Conservation (phyloP, 2,888 invertebrate species). For the Pimpla rufipes region DNA sequence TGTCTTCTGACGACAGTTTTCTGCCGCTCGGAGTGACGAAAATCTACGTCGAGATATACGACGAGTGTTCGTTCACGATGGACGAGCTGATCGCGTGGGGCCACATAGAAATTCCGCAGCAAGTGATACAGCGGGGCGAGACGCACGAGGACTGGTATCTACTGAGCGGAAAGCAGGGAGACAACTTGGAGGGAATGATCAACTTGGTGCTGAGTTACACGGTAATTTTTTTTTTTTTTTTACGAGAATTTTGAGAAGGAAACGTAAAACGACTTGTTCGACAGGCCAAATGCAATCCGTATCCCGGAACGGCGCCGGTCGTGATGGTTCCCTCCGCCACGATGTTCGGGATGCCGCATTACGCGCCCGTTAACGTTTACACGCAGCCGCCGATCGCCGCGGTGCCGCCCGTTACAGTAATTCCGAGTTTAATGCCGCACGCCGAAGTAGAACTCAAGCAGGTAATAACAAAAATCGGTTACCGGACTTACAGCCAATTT, state of each 20-base stretch:
- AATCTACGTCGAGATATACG: slow-evolving; percentile 97
- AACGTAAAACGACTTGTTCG: slow-evolving; percentile 38
- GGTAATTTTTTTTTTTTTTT: slow-evolving; percentile 85
- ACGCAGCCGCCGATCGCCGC: slow-evolving; percentile 84
- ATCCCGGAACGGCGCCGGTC: slow-evolving; percentile 87
- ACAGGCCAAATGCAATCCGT: slow-evolving; percentile 83
- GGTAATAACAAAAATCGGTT: slow-evolving; percentile 82
- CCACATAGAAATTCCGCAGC: slow-evolving; percentile 94
- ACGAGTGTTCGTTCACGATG: slow-evolving; percentile 98
- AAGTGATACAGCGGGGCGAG: slow-evolving; percentile 91
- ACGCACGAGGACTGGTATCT: slow-evolving; percentile 98
- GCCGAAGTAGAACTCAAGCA: slow-evolving; percentile 89
- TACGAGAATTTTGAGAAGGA: not conserved
- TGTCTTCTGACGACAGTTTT: slow-evolving; percentile 87
- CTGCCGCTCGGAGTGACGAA: slow-evolving; percentile 95
- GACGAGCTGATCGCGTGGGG: slow-evolving; percentile 98
- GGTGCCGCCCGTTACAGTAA: slow-evolving; percentile 77
- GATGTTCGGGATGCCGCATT: slow-evolving; percentile 81
- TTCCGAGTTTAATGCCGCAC: slow-evolving; percentile 84
- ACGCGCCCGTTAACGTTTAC: slow-evolving; percentile 86
- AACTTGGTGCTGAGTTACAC: slow-evolving; percentile 95
- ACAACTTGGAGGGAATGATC: slow-evolving; percentile 96
- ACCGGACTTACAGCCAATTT: too few relatives aligned
- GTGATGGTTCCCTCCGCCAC: slow-evolving; percentile 90
- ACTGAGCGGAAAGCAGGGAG: slow-evolving; percentile 97